Evolutionary conservation across 2,113 vertebrate species (phyloP).

Genomic region (Speoplatyrhinus poulsoni): DNA sequence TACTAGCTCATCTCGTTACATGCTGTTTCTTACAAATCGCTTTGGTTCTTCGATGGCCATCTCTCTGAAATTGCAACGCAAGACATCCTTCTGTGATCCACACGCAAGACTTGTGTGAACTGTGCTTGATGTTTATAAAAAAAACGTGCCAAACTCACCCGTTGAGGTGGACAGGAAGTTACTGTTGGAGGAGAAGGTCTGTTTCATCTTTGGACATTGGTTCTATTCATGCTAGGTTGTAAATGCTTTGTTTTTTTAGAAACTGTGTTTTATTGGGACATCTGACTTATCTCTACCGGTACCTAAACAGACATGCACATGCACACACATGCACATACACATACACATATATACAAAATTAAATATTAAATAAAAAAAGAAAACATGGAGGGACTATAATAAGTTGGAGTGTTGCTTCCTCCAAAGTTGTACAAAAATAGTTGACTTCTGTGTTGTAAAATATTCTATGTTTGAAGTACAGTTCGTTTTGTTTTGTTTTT

Average conservation of each 20-base stretch:
- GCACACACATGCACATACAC: not conserved
- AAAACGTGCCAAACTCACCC: constrained; percentile 76
- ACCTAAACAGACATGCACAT: constrained; percentile 24
- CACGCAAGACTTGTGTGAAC: constrained; percentile 49
- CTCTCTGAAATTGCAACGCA: constrained; percentile 82
- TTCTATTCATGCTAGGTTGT: constrained; percentile 74
- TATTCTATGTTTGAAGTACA: constrained; percentile 74
- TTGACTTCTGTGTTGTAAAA: constrained; percentile 79
- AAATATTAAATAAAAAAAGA: constrained; percentile 12
- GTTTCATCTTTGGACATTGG: constrained; percentile 54
- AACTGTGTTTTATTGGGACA: constrained; percentile 71
- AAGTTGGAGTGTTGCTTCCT: constrained; percentile 60
- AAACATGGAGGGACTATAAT: constrained; percentile 41
- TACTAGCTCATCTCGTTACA: not conserved
- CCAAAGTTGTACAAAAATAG: constrained; percentile 76
- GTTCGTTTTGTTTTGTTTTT: constrained; percentile 34
- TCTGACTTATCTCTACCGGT: constrained; percentile 50
- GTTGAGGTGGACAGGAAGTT: constrained; percentile 42
- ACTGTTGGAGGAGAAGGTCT: constrained; percentile 60
- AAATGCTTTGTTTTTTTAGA: constrained; percentile 74
- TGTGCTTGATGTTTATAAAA: constrained; percentile 68
- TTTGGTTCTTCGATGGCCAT: constrained; percentile 52
- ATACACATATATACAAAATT: constrained; percentile 11
- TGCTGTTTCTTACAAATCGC: constrained; percentile 12
- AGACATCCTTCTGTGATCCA: constrained; percentile 81